These are phyloP conservation scores for Bombyx huttoni DNA, from an alignment of 2,888 invertebrate genomes.

Conservation along the genomic window DNA sequence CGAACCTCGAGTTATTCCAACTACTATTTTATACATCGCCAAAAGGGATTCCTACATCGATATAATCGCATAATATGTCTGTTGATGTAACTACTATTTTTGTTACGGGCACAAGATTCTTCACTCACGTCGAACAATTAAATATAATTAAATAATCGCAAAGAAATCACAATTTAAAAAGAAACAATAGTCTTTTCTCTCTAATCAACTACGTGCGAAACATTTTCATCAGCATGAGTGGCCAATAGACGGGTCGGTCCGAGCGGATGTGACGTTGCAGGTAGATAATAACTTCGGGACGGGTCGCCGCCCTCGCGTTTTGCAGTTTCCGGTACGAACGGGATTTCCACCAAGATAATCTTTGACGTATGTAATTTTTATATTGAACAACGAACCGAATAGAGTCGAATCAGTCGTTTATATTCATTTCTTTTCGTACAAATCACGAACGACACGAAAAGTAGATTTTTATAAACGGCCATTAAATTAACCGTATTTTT, in stretches of 20 bases:
- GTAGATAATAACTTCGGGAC: slow-evolving; percentile 50
- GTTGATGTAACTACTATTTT: too few relatives aligned
- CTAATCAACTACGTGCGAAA: slow-evolving; percentile 5
- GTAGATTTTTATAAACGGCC: neutral
- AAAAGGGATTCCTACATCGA: too few relatives aligned
- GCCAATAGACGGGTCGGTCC: slow-evolving; percentile 18
- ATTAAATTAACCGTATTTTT: neutral
- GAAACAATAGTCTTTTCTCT: neutral
- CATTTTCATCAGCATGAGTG: slow-evolving; percentile 11
- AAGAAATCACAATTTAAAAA: too few relatives aligned
- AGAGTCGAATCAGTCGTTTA: slow-evolving; percentile 16
- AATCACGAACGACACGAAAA: neutral
- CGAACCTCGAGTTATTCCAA: too few relatives aligned
- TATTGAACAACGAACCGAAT: slow-evolving; percentile 30
- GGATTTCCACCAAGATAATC: slow-evolving; percentile 55
- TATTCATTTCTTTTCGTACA: neutral
- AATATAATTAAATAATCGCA: too few relatives aligned
- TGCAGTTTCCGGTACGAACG: slow-evolving; percentile 55
- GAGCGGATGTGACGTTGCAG: slow-evolving; percentile 64
- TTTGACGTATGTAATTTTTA: slow-evolving; percentile 60
- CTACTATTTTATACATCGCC: too few relatives aligned
- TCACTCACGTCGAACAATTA: too few relatives aligned
- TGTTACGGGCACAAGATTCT: too few relatives aligned
- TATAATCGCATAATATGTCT: too few relatives aligned
- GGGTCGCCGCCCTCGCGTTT: slow-evolving; percentile 40